These are phyloP conservation scores for Nicator chloris DNA, from an alignment of 2,113 vertebrate genomes.

Conservation along the genomic window DNA sequence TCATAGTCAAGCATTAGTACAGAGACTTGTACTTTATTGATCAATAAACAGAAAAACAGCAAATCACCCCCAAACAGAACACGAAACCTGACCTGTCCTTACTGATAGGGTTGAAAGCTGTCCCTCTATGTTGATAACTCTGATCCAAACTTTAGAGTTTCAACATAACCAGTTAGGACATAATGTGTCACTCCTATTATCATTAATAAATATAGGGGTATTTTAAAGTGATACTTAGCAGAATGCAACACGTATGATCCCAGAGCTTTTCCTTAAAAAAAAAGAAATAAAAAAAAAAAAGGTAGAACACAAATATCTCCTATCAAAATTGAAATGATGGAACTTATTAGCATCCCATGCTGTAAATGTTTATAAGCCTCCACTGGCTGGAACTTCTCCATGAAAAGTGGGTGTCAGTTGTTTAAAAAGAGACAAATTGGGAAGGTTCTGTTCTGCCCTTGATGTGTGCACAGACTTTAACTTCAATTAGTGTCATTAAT, in stretches of 20 bases:
- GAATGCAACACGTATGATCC: neutral
- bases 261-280: neutral
- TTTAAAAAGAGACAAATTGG: neutral
- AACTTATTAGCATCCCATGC: neutral
- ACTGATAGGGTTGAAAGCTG: neutral
- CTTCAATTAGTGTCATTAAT: constrained; percentile 58
- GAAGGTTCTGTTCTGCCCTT: constrained; percentile 18
- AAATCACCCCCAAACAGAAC: neutral
- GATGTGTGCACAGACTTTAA: neutral
- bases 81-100: neutral
- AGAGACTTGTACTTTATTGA: neutral
- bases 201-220: neutral
- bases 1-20: neutral
- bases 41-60: neutral
- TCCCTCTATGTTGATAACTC: neutral
- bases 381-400: neutral
- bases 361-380: neutral
- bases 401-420: neutral
- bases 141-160: neutral
- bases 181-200: neutral
- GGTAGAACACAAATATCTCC: neutral
- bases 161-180: neutral
- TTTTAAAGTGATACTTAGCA: neutral
- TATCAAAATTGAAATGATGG: neutral
- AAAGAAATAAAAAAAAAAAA: neutral